Conservation (phyloP, 2,113 vertebrate species). For the Macrotis lagotis region DNA sequence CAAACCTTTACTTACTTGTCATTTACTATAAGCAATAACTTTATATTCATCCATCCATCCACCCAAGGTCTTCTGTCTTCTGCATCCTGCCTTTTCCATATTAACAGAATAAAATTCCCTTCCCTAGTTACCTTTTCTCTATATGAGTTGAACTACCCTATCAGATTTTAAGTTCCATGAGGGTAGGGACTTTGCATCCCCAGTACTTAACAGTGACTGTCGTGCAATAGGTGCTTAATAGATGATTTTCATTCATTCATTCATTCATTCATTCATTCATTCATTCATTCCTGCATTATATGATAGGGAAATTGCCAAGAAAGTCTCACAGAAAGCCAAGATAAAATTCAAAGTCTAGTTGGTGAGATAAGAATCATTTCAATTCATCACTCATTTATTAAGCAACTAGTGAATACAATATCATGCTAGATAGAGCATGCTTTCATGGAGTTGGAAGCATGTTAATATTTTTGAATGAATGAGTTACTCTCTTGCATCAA, state of each 20-base stretch:
- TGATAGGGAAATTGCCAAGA: background rate
- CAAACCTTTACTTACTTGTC: too few relatives aligned
- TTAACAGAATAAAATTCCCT: background rate
- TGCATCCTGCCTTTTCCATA: background rate
- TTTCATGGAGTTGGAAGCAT: background rate
- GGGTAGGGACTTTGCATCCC: background rate
- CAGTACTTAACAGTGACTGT: background rate
- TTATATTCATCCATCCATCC: background rate
- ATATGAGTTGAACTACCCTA: background rate
- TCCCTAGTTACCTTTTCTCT: background rate
- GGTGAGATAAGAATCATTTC: background rate
- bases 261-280: too few relatives aligned
- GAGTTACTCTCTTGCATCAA: background rate
- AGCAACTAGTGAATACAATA: background rate
- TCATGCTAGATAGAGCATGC: background rate
- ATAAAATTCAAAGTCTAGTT: background rate
- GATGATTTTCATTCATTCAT: background rate
- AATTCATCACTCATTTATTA: background rate
- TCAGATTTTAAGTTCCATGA: background rate
- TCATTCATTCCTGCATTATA: background rate
- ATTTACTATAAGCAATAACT: too few relatives aligned
- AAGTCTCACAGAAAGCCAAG: background rate
- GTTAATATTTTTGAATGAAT: background rate
- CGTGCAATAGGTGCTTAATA: background rate
- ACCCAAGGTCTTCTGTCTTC: background rate